A percentile compares a stretch with the other conserved stretches of the same genome.
phyloP scores from a whole-genome alignment of 92 coral and sea anemone genomes.

The Zoanthus solanderi region DNA sequence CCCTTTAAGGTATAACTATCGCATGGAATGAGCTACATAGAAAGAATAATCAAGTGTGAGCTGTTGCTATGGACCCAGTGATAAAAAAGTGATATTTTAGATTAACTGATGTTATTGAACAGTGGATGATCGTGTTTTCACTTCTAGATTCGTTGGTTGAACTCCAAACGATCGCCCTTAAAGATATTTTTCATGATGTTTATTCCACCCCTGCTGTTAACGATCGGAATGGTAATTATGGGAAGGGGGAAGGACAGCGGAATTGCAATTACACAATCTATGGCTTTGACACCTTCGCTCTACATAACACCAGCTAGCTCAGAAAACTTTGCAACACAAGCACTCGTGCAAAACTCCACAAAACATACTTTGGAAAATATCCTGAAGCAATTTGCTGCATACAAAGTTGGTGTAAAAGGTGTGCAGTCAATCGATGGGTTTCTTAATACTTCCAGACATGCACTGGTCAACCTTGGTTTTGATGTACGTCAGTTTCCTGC shows the following conservation, averaged over 20 bases:
- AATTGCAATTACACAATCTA: slow-evolving; percentile 25
- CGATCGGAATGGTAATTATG: slow-evolving; percentile 70
- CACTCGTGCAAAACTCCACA: slow-evolving; percentile 79
- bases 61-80: too few relatives aligned
- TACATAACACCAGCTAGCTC: slow-evolving; percentile 77
- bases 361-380: slow-evolving; percentile 52
- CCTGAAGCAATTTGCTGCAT: slow-evolving; percentile 65
- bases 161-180: slow-evolving; percentile 66
- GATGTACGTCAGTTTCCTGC: slow-evolving; percentile 74
- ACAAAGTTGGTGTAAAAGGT: slow-evolving; percentile 63
- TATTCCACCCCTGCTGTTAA: slow-evolving; percentile 78
- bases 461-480: slow-evolving; percentile 64
- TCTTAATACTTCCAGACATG: slow-evolving; percentile 58
- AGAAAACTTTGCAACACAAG: slow-evolving; percentile 69
- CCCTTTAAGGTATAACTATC: too few relatives aligned
- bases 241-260: slow-evolving; percentile 25
- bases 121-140: too few relatives aligned
- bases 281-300: slow-evolving; percentile 66
- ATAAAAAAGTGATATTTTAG: too few relatives aligned
- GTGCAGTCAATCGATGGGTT: slow-evolving; percentile 62
- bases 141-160: slow-evolving; percentile 76
- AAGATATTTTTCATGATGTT: slow-evolving; percentile 79
- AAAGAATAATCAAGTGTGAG: too few relatives aligned
- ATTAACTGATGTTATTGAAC: too few relatives aligned
- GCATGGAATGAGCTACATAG: too few relatives aligned